Percentiles rank a stretch among this genome's conserved stretches.
These are phyloP conservation scores for Momotus momota DNA, from an alignment of 2,797 vertebrate species.

Conservation along the genomic window DNA sequence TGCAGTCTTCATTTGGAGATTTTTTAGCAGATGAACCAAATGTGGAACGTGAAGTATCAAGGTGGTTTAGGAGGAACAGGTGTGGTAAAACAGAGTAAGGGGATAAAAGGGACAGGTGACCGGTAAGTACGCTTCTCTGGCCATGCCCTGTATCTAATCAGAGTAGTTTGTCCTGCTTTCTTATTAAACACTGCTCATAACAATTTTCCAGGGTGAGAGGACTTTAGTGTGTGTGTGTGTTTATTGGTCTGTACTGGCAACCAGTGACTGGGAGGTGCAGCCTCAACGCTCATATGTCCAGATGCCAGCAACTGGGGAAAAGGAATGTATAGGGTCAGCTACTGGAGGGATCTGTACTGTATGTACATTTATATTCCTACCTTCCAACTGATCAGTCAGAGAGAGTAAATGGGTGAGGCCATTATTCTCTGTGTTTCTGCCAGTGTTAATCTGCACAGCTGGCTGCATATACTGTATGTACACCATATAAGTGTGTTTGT, in stretches of 20 bases:
- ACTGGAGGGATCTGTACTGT: not conserved
- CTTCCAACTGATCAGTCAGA: not conserved
- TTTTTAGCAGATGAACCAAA: not conserved
- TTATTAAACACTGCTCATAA: not conserved
- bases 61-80: not conserved
- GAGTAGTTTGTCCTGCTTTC: not conserved
- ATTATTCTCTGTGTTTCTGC: not conserved
- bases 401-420: not conserved
- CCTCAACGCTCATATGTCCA: not conserved
- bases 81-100: not conserved
- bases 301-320: not conserved
- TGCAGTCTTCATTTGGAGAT: fast-evolving
- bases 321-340: not conserved
- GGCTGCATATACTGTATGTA: not conserved
- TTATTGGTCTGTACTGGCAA: not conserved
- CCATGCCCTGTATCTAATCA: not conserved
- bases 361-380: not conserved
- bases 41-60: not conserved
- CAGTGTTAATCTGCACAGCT: not conserved
- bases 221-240: not conserved
- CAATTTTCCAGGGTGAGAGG: not conserved
- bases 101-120: not conserved
- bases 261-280: not conserved
- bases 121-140: not conserved
- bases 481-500: not conserved